Evolutionary conservation across 2,113 vertebrate species (phyloP), one percentile per base, ranked within the genome.

Genomic region (Cyprinodon brontotheroides): DNA sequence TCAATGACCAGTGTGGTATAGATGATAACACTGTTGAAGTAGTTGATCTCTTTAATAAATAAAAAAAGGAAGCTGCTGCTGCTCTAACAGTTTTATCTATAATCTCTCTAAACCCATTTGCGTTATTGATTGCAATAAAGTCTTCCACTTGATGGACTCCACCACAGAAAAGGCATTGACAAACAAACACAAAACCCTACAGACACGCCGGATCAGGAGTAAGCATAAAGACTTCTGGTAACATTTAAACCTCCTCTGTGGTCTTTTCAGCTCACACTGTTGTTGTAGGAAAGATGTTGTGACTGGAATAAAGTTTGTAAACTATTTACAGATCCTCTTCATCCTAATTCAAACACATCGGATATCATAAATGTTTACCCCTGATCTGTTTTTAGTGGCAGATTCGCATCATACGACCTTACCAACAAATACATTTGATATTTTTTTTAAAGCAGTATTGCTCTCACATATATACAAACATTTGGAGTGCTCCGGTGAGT

Each of bases 291-390:
- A 84, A 48, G 70, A 79, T 71, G 70, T 63, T 53, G 68, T 14
- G 68, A 64, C 79, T 71, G 77, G 80, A 87, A 65, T 40, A 70
- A 83, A 72, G 68, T 75, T 74, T 83, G 77, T 79, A 88, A 84
- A 89, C 83, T 86, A 87, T 91, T 80, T 86, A 87, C 81, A 79
- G 87, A 87, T 78, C 74, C 64, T 65, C 65, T 83, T 87, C 61
- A 3, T 75, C 62, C 74, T 71, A 82, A 80, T 80, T 87, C 68
- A 87, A 92, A 88, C 86, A 92, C 82, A 88, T 74, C 75, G 69
- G 82, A 79, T 81, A 69, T 82, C 83, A 71, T 87, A 90, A 89
- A 92, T 92, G 84, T 92, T 91, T 90, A 77, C 73, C 75, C 69
- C 59, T 66, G 45, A 79, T 80, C 78, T 88, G 89, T 90, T 90